Percentiles rank a stretch among this genome's conserved stretches.
These are phyloP conservation scores for Dryas iulia DNA, from an alignment of 1,140 invertebrate genomes.

Conservation along the genomic window DNA sequence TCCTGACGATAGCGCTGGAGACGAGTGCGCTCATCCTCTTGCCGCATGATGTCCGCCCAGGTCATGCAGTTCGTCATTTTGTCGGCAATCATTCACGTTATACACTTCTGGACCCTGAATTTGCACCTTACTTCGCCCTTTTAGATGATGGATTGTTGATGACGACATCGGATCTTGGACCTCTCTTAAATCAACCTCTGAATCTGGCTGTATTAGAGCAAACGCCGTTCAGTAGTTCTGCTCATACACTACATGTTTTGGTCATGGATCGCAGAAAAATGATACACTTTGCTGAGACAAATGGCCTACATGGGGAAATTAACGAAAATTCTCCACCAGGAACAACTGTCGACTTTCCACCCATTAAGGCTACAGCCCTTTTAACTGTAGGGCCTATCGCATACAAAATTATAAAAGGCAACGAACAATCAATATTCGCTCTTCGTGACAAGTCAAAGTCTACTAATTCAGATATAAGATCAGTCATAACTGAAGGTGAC, in stretches of 20 bases:
- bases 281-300: constrained; percentile 85
- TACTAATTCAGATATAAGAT: constrained; percentile 81
- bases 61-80: constrained; percentile 91
- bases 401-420: constrained; percentile 89
- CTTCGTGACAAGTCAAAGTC: constrained; percentile 82
- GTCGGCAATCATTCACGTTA: constrained; percentile 81
- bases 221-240: constrained; percentile 87
- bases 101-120: constrained; percentile 87
- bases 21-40: constrained; percentile 81
- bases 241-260: constrained; percentile 89
- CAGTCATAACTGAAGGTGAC: constrained; percentile 81
- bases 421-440: constrained; percentile 85
- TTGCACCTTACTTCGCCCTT: constrained; percentile 91
- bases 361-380: constrained; percentile 82
- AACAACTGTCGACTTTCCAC: constrained; percentile 85
- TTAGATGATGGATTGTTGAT: constrained; percentile 93
- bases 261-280: constrained; percentile 90
- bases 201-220: constrained; percentile 91
- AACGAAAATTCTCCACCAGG: constrained; percentile 87
- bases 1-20: constrained; percentile 55
- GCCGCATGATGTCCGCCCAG: constrained; percentile 91
- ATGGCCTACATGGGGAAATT: constrained; percentile 85
- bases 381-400: constrained; percentile 83
- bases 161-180: constrained; percentile 91
- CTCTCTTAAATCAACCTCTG: constrained; percentile 89